Evolutionary conservation across 2,797 vertebrate species (phyloP), one percentile per base, ranked within the genome.

Genomic region (Enteromius mattozi): DNA sequence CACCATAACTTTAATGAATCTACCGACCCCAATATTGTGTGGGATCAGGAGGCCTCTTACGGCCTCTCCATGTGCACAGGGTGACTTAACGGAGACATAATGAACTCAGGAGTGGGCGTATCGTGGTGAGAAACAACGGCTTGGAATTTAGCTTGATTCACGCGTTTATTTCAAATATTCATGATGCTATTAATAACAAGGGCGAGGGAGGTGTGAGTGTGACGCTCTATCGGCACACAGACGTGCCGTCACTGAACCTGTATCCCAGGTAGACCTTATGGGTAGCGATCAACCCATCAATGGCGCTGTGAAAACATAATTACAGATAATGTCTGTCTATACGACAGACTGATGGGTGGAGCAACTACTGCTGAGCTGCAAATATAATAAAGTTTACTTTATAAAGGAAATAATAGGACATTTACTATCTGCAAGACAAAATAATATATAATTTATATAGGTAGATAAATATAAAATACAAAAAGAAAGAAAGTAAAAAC

Each of bases 11-110:
- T 85, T 84, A 81, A 78, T 85, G 80, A 82, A 87, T 80, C 86
- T 80, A 84, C 77, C 63, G 65, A 84, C 77, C 86, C 37, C 81
- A 83, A 84, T 83, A 84, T 84, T 80, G 47, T 59, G 47, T 72
- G 65, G 51, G 82, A 83, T 78, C 85, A 83, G 76, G 68, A 61
- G 24, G 54, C 75, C 78, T 72, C 85, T 83, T 7, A 3, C 2
- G 12, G 82, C n/a, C n/a, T n/a, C 63, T 77, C 78, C 35, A 33
- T 0, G 17, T 27, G 27, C 51, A 51, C 66, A 79, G 68, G 51
- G 37, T n/a, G 49, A 61, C 76, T 70, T 63, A 49, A 84, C 16
- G 2, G 70, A 82, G 16, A 75, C 72, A 51, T 75, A 75, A 82
- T 82, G 70, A 82, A 82, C 81, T 75, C 70, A 66, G 59, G 27